Percentiles rank a stretch among this genome's conserved stretches.
These are phyloP conservation scores for Spicauda simplicius DNA, from an alignment of 2,888 invertebrate genomes.

Conservation along the genomic window DNA sequence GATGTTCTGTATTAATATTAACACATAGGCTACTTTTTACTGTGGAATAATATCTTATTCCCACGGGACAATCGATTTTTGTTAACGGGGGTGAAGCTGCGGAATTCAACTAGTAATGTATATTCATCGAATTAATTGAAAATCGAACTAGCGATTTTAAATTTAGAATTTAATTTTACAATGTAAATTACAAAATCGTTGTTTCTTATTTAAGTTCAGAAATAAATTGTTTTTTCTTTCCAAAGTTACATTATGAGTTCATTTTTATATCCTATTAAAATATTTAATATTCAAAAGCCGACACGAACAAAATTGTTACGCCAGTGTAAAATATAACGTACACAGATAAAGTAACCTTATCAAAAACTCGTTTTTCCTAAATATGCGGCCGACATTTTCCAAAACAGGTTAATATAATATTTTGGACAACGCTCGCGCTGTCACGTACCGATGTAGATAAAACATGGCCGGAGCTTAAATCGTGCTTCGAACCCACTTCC, in stretches of 20 bases:
- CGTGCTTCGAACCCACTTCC: constrained; percentile 61
- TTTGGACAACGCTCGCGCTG: constrained; percentile 40
- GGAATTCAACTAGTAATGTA: too few relatives aligned
- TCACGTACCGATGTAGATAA: constrained; percentile 78
- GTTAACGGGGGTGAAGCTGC: too few relatives aligned
- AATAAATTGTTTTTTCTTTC: too few relatives aligned
- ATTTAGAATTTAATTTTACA: too few relatives aligned
- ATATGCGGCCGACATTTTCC: constrained; percentile 26
- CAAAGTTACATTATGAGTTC: not conserved
- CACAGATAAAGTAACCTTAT: constrained; percentile 17
- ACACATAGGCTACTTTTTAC: too few relatives aligned
- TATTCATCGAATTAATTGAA: too few relatives aligned
- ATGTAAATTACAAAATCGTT: too few relatives aligned
- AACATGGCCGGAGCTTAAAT: constrained; percentile 75
- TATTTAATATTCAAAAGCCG: not conserved
- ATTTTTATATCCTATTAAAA: not conserved
- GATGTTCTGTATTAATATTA: too few relatives aligned
- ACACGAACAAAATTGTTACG: not conserved
- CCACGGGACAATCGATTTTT: too few relatives aligned
- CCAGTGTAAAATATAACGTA: not conserved
- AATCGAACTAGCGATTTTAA: too few relatives aligned
- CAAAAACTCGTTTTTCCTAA: constrained; percentile 25
- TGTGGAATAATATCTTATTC: too few relatives aligned
- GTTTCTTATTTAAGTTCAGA: too few relatives aligned
- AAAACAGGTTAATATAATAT: constrained; percentile 36